Evolutionary conservation across 92 coral and sea anemone species (phyloP).

Genomic region (Paragorgia papillata): DNA sequence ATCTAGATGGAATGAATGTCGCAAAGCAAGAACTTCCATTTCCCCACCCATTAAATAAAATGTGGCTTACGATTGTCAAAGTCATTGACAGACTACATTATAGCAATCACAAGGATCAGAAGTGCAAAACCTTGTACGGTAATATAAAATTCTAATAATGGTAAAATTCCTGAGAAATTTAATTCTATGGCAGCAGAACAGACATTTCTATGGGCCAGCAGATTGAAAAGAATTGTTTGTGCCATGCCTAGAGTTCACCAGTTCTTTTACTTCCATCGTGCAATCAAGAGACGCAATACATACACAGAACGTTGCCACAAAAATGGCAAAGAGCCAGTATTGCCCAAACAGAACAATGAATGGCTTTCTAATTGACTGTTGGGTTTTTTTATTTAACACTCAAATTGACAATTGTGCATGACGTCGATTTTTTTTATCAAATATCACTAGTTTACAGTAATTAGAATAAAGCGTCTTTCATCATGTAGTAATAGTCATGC

Average conservation of each 20-base stretch:
- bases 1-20: no score
- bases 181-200: constrained; percentile 56
- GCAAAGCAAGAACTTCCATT: no score
- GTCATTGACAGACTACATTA: neutral
- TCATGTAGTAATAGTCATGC: no score
- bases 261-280: constrained; percentile 46
- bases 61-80: neutral
- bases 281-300: constrained; percentile 30
- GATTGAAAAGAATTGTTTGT: constrained; percentile 39
- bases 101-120: neutral
- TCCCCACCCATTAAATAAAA: neutral
- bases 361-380: no score
- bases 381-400: no score
- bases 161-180: constrained; percentile 26
- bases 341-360: neutral
- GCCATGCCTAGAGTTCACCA: constrained; percentile 51
- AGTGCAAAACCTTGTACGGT: neutral
- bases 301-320: neutral
- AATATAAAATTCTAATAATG: neutral
- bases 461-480: no score
- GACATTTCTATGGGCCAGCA: constrained; percentile 50
- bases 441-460: no score
- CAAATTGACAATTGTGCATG: no score
- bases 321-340: neutral
- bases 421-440: no score